phyloP scores from a whole-genome alignment of 2,797 vertebrate genomes.

The Anisognathus igniventris region DNA sequence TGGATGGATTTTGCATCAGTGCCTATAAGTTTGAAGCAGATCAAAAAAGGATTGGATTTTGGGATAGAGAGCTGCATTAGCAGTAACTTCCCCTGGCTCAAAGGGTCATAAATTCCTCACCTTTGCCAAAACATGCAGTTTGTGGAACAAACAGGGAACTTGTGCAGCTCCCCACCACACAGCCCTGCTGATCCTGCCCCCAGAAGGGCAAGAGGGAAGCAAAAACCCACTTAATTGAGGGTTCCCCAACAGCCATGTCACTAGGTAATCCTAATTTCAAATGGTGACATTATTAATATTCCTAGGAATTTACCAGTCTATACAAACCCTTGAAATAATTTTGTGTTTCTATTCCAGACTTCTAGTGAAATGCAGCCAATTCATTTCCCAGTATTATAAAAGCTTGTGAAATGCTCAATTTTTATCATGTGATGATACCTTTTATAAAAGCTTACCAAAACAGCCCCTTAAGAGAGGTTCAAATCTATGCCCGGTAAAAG shows the following conservation, averaged over 20 bases:
- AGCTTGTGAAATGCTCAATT: background rate
- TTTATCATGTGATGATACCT: background rate
- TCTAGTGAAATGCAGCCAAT: background rate
- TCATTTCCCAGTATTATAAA: background rate
- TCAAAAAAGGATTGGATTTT: background rate
- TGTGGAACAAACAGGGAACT: background rate
- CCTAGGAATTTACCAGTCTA: background rate
- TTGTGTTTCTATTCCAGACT: background rate
- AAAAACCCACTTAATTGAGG: background rate
- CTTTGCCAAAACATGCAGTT: rapidly evolving
- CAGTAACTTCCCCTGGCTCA: background rate
- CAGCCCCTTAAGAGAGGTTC: background rate
- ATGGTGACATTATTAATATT: background rate
- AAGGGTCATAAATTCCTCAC: background rate
- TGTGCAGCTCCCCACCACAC: background rate
- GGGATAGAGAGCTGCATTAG: background rate
- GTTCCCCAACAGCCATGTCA: background rate
- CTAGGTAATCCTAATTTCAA: background rate
- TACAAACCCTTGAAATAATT: background rate
- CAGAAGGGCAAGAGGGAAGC: background rate
- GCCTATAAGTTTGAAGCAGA: background rate
- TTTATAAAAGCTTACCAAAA: background rate
- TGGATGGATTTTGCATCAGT: background rate
- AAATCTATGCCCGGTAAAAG: background rate
- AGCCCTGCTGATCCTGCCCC: background rate